Percentiles rank a stretch among this genome's conserved stretches.
Conservation (phyloP, 2,888 invertebrate genomes). For the Chesias legatella region DNA sequence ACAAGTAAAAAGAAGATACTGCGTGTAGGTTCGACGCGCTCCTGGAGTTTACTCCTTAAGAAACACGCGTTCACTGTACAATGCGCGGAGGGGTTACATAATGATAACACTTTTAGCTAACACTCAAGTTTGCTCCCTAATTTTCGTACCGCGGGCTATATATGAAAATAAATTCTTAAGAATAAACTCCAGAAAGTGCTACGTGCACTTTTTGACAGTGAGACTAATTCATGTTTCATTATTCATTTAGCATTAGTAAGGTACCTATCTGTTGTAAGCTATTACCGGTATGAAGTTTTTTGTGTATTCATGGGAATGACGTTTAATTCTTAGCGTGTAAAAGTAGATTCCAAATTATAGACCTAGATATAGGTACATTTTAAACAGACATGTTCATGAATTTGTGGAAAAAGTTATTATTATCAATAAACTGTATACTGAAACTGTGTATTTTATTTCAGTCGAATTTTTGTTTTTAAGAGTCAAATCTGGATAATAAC, state of each 20-base stretch:
- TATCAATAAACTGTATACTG: conserved; percentile 24
- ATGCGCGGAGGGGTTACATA: no score
- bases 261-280: conserved; percentile 31
- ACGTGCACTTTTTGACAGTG: conserved; percentile 6
- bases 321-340: conserved; percentile 24
- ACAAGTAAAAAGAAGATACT: conserved; percentile 69
- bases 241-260: conserved; percentile 20
- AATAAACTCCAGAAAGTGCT: no score
- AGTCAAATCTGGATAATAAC: no score
- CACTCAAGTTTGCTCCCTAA: no score
- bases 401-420: conserved; percentile 24
- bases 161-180: no score
- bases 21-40: no score
- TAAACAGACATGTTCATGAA: conserved; percentile 19
- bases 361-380: conserved; percentile 20
- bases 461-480: no score
- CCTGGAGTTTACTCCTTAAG: no score
- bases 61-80: no score
- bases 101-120: no score
- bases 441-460: neutral
- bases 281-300: conserved; percentile 26
- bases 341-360: conserved; percentile 29
- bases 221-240: conserved; percentile 16
- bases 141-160: no score
- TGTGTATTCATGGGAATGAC: conserved; percentile 14